Base-by-base conservation (phyloP, 2,888 invertebrate genomes). In the Zhuqinia jingwanae region DNA sequence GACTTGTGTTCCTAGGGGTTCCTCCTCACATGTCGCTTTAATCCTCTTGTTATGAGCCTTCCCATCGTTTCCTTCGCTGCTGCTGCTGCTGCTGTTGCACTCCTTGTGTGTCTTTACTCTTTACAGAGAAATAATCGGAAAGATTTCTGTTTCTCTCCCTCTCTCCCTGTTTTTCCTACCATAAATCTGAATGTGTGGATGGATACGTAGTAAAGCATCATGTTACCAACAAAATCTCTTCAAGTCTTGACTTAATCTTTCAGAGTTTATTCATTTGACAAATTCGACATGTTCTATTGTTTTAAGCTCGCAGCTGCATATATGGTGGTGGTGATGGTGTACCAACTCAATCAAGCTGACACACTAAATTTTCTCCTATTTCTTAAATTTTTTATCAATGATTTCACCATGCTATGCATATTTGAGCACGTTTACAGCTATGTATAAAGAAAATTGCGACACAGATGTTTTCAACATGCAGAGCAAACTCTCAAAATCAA, bases 1-100 rank as follows among this genome's bases (percentile, higher is more conserved):
- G 85, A 83, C 85, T 88, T 70, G 83, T 78, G 60, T 79, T 80
- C 79, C 82, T 65, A 76, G 78, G 76, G 70, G 76, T n/a, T n/a
- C n/a, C 76, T 80, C 80, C 68, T 84, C 68, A 36, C 75, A 80
- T 63, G 65, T 68, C 60, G 30, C 20, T 56, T 60, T 75, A 76
- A 82, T 77, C 73, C 82, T 60, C 78, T 50, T 87, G 83, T 83
- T 83, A 83, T 76, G 76, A 83, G 65, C 22, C 50, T 76, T 65
- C 53, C 36, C 83, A 77, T 83, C 82, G 76, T 47, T 82, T 60
- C 75, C 36, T 58, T 65, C 27, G 11, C 11, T 25, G 65, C 30
- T 75, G n/a, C n/a, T n/a, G n/a, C n/a, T n/a, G 20, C 15, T 25
- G 45, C 47, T 70, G n/a, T 27, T 47, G n/a, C 47, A 22, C 50